These are phyloP conservation scores for Hirundichthys speculiger DNA, from an alignment of 2,113 vertebrate species.

Conservation along the genomic window DNA sequence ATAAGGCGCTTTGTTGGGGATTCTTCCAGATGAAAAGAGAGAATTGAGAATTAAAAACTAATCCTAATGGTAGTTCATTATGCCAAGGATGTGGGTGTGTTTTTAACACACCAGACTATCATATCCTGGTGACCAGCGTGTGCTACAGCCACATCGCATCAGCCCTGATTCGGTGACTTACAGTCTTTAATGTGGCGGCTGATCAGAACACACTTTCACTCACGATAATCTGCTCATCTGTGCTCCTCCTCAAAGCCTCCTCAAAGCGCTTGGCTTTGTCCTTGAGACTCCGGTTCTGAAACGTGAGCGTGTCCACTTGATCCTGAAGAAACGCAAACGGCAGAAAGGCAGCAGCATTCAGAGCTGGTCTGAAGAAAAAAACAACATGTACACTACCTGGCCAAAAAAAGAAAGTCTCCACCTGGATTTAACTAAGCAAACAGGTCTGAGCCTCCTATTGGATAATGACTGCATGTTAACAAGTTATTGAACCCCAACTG, in stretches of 20 bases:
- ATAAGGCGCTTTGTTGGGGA: slow-evolving; percentile 72
- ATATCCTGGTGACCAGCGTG: slow-evolving; percentile 11
- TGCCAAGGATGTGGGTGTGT: slow-evolving; percentile 8
- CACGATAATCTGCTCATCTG: slow-evolving; percentile 94
- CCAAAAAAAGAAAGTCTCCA: background rate
- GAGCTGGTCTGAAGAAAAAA: no score
- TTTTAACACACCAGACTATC: slow-evolving; percentile 18
- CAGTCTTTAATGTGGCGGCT: background rate
- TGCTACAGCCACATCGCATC: slow-evolving; percentile 54
- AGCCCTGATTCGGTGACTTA: background rate
- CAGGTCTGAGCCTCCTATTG: no score
- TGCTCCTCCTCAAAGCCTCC: slow-evolving; percentile 92
- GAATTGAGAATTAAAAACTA: slow-evolving; percentile 20
- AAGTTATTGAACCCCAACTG: no score
- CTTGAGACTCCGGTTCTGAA: slow-evolving; percentile 91
- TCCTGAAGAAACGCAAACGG: slow-evolving; percentile 79
- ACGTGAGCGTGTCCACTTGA: slow-evolving; percentile 94
- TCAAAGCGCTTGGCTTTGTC: slow-evolving; percentile 95
- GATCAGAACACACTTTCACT: background rate
- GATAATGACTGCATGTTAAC: no score
- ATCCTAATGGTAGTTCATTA: slow-evolving; percentile 35
- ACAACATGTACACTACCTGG: no score
- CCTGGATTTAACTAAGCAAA: no score
- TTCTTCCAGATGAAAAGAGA: slow-evolving; percentile 24
- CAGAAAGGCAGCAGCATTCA: background rate